Conservation (phyloP, 35 echinoderm and acorn worm genomes). For the Lytechinus variegatus region DNA sequence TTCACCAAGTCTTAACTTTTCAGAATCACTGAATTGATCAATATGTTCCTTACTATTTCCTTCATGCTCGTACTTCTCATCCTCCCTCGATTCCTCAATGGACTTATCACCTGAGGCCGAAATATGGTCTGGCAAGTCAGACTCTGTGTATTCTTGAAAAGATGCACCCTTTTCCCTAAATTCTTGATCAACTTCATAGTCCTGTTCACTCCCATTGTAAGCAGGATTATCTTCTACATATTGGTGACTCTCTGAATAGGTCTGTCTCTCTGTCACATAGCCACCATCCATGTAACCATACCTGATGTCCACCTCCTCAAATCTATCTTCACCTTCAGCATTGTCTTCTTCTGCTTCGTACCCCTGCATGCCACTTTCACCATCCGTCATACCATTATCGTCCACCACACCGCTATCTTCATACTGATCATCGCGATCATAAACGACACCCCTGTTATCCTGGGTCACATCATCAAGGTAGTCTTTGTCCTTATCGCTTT, state of each 20-base stretch:
- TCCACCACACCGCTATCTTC: slow-evolving; percentile 52
- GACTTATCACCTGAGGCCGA: not conserved
- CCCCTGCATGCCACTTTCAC: slow-evolving; percentile 55
- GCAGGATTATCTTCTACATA: slow-evolving; percentile 56
- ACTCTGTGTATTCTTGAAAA: slow-evolving; percentile 47
- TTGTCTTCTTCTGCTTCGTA: slow-evolving; percentile 62
- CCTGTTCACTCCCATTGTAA: slow-evolving; percentile 44
- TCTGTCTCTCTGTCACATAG: slow-evolving; percentile 26
- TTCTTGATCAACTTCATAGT: slow-evolving; percentile 31
- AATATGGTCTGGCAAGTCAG: slow-evolving; percentile 57
- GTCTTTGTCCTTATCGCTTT: slow-evolving; percentile 64
- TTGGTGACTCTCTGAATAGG: slow-evolving; percentile 12
- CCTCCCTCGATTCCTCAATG: slow-evolving; percentile 8
- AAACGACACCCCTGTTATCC: slow-evolving; percentile 23
- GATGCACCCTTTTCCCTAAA: not conserved
- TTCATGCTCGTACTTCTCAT: slow-evolving; percentile 30
- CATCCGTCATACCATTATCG: slow-evolving; percentile 45
- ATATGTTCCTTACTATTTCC: slow-evolving; percentile 44
- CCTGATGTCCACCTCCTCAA: slow-evolving; percentile 66
- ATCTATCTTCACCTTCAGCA: slow-evolving; percentile 60
- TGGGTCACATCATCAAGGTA: slow-evolving; percentile 58
- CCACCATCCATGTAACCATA: slow-evolving; percentile 48
- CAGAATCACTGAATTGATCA: slow-evolving; percentile 11
- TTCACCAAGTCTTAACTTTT: not conserved
- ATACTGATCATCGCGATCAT: slow-evolving; percentile 62